Conservation (phyloP, 2,113 vertebrate genomes). For the Cyphomyrus discorhynchus region DNA sequence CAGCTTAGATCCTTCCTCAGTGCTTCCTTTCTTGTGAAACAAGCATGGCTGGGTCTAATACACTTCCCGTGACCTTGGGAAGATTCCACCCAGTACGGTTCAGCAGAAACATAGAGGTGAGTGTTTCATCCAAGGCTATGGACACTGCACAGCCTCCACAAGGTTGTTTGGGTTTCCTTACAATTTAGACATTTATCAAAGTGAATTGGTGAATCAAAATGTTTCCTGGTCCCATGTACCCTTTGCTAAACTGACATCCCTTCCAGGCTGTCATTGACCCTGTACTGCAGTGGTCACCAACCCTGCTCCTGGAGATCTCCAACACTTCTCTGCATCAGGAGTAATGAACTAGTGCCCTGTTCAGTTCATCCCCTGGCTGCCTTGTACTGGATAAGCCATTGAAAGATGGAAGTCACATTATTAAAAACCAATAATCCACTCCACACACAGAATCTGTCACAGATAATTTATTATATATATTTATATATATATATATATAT, state of each 20-base stretch:
- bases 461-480: neutral
- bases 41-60: neutral
- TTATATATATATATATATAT: too few species aligned
- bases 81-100: neutral
- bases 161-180: neutral
- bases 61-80: neutral
- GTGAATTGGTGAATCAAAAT: neutral
- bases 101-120: neutral
- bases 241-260: neutral
- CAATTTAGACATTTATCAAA: neutral
- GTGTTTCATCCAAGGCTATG: neutral
- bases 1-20: neutral
- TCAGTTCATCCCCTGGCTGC: neutral
- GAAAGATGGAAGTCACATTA: neutral
- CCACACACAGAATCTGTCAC: neutral
- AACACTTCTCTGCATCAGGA: neutral
- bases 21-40: neutral
- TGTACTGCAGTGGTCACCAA: neutral
- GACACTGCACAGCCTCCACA: neutral
- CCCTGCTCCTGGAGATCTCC: neutral
- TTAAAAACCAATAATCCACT: neutral
- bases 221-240: neutral
- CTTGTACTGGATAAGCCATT: neutral
- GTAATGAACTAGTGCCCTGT: neutral
- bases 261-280: neutral